Conservation (phyloP, 1,140 invertebrate species). For the Geopemphigus sp. region DNA sequence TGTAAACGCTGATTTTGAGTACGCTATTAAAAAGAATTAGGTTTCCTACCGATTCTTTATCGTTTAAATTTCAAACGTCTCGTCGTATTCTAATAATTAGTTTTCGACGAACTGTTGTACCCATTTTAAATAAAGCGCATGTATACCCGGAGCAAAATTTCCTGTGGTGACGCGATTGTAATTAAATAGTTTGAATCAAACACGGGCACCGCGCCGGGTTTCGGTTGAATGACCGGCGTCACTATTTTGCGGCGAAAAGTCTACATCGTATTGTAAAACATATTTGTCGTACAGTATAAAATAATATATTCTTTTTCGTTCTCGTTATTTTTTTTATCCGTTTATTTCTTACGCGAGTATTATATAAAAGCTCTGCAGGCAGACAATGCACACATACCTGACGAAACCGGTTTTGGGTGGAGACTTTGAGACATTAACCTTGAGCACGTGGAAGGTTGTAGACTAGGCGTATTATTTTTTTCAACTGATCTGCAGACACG, state of each 20-base stretch:
- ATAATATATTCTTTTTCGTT: not conserved
- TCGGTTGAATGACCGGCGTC: constrained; percentile 35
- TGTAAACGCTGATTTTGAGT: too few species aligned
- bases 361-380: constrained; percentile 39
- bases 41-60: too few species aligned
- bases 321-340: not conserved
- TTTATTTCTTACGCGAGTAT: not conserved
- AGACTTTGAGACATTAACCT: constrained; percentile 43
- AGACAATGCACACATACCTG: not conserved
- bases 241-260: not conserved
- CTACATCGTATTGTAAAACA: not conserved
- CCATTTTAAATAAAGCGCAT: too few species aligned
- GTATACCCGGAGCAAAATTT: not conserved
- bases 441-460: constrained; percentile 15
- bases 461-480: constrained; percentile 10
- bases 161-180: not conserved
- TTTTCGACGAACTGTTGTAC: too few species aligned
- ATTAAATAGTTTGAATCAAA: not conserved
- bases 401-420: constrained; percentile 44
- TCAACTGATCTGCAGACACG: not conserved
- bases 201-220: not conserved
- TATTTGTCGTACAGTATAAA: not conserved
- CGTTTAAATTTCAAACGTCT: too few species aligned
- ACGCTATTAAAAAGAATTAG: too few species aligned
- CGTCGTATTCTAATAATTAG: too few species aligned